phyloP scores from a whole-genome alignment of 1,140 invertebrate genomes.

The Caenorhabditis remanei region DNA sequence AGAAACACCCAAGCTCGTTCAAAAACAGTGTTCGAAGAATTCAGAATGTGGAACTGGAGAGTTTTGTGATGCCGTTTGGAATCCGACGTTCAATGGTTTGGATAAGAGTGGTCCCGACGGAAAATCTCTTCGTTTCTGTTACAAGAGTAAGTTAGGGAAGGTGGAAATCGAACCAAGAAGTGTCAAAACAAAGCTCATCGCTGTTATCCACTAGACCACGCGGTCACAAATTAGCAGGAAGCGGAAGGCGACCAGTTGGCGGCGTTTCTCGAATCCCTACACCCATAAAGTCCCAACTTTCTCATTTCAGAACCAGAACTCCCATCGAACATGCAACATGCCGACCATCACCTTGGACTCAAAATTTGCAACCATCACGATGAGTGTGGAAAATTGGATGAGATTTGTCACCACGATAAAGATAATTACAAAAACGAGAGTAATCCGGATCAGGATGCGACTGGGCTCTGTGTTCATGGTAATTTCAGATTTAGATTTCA shows the following conservation, averaged over 20 bases:
- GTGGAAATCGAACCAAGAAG: no score
- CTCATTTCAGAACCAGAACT: background rate
- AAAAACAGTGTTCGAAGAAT: background rate
- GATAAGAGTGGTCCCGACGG: background rate
- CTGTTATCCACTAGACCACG: no score
- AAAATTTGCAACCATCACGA: background rate
- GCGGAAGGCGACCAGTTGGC: no score
- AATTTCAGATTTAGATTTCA: background rate
- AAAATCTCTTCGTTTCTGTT: background rate
- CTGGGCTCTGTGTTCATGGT: slow-evolving; percentile 15
- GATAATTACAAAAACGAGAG: background rate
- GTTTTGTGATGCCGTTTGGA: slow-evolving; percentile 17
- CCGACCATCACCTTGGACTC: background rate
- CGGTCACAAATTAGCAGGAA: no score
- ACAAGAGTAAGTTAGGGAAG: background rate
- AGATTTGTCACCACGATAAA: background rate
- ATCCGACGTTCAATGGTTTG: background rate
- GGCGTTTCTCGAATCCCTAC: no score
- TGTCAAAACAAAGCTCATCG: no score
- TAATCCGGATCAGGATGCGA: background rate
- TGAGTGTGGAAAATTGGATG: background rate
- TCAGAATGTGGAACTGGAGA: background rate
- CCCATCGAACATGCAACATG: background rate
- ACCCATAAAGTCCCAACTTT: no score
- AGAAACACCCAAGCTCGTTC: background rate